Conservation (phyloP, 2,113 vertebrate species). For the Neolamprologus brichardi region DNA sequence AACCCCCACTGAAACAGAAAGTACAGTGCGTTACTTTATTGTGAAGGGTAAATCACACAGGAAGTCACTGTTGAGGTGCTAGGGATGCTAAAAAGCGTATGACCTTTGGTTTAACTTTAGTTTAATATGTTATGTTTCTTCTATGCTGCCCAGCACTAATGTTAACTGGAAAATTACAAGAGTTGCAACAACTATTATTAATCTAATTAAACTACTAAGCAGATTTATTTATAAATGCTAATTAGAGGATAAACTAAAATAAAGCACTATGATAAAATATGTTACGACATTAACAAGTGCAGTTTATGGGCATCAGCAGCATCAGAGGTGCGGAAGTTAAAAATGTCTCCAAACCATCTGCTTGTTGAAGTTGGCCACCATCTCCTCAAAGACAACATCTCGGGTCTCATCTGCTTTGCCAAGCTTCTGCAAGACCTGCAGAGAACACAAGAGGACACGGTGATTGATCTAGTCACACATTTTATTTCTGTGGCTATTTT, state of each 20-base stretch:
- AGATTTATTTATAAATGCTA: background rate
- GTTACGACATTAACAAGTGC: background rate
- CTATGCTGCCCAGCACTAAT: background rate
- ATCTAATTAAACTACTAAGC: background rate
- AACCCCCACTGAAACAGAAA: rapidly evolving
- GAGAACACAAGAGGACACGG: background rate
- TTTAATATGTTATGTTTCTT: background rate
- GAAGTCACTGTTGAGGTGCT: background rate
- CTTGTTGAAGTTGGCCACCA: constrained; percentile 92
- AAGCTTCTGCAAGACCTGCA: constrained; percentile 93
- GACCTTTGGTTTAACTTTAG: background rate
- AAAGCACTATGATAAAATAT: background rate
- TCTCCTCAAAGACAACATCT: constrained; percentile 89
- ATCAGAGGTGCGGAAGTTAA: background rate
- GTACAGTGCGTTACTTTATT: background rate
- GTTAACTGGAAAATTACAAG: background rate
- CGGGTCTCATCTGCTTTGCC: constrained; percentile 97
- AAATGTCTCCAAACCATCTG: constrained; percentile 81
- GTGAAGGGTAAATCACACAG: background rate
- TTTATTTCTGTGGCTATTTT: background rate
- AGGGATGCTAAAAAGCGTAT: background rate
- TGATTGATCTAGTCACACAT: background rate
- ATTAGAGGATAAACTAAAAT: background rate
- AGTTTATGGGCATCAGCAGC: background rate
- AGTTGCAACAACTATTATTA: background rate